These are phyloP conservation scores for Vireo altiloquus DNA, from an alignment of 2,113 vertebrate genomes.

Conservation along the genomic window DNA sequence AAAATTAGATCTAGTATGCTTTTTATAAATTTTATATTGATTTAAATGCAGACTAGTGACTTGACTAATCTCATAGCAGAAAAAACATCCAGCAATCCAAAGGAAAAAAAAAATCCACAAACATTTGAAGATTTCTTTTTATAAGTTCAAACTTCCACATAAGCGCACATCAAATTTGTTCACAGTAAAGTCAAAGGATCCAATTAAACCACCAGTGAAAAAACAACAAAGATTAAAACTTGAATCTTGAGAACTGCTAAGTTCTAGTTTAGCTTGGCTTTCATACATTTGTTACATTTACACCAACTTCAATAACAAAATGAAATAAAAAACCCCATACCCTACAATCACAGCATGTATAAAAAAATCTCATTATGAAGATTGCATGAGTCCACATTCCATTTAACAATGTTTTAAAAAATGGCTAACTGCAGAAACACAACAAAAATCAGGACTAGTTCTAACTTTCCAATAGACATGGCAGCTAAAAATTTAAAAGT, in stretches of 20 bases:
- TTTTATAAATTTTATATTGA: background rate
- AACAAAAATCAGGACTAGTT: background rate
- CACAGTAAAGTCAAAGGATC: background rate
- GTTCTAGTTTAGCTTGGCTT: background rate
- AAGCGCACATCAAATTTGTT: background rate
- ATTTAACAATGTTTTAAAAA: background rate
- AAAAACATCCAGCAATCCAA: background rate
- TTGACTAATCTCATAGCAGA: background rate
- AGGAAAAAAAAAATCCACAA: background rate
- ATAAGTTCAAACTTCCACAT: background rate
- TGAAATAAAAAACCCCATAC: background rate
- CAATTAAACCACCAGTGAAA: background rate
- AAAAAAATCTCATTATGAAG: background rate
- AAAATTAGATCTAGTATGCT: background rate
- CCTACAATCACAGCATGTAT: background rate
- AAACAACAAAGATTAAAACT: background rate
- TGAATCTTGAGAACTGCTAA: background rate
- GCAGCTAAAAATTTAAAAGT: background rate
- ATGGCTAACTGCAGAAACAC: background rate
- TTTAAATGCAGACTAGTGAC: background rate
- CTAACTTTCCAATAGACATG: background rate
- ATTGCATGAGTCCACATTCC: background rate
- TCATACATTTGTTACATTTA: background rate
- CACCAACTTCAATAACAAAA: background rate
- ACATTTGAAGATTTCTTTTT: background rate